Evolutionary conservation across 2,888 invertebrate genomes (phyloP).

Genomic region (Dasypolia templi): DNA sequence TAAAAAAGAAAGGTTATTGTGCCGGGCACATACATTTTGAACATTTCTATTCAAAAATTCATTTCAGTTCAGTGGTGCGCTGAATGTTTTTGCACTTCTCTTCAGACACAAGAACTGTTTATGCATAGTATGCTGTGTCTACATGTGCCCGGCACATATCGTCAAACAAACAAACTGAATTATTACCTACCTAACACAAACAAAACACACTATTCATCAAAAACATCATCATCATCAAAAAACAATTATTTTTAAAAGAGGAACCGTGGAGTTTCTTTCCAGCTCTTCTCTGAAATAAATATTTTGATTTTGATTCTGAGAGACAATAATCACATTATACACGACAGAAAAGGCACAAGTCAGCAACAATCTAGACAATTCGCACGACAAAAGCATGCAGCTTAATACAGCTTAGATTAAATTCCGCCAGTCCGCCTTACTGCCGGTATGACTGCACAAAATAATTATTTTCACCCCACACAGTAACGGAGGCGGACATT

Average conservation of each 20-base stretch:
- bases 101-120: too few relatives aligned
- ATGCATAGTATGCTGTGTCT: neutral
- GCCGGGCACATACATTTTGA: too few relatives aligned
- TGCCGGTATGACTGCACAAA: constrained; percentile 26
- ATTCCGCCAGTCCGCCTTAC: constrained; percentile 26
- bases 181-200: neutral
- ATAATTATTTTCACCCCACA: constrained; percentile 41
- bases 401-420: constrained; percentile 40
- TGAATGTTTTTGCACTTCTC: too few relatives aligned
- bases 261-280: too few relatives aligned
- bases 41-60: too few relatives aligned
- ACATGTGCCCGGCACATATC: neutral
- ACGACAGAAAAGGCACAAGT: neutral
- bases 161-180: neutral
- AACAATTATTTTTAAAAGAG: too few relatives aligned
- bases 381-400: constrained; percentile 23
- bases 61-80: too few relatives aligned
- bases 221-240: too few relatives aligned
- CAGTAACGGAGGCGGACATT: constrained; percentile 19
- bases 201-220: neutral
- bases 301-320: too few relatives aligned
- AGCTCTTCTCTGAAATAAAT: too few relatives aligned
- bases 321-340: constrained; percentile 15
- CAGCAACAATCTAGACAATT: neutral
- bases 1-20: too few relatives aligned